Base-by-base conservation (phyloP, 2,113 vertebrate species). In the Crotalus helleri region DNA sequence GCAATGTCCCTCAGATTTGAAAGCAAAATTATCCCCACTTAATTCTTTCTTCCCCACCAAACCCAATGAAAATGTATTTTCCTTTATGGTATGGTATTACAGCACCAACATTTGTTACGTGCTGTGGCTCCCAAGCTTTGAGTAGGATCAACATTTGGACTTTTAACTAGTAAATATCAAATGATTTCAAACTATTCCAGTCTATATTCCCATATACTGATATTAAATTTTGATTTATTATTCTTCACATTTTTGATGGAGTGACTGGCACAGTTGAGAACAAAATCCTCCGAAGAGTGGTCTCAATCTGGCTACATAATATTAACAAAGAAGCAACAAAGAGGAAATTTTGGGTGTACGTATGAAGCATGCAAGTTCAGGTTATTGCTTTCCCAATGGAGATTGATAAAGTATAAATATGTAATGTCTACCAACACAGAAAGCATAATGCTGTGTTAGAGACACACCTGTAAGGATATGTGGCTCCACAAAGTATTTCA, bases 401-500 rank as follows among this genome's bases (percentile, higher is more conserved):
- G 61, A 44, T 91, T 94, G 61, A 33, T 92, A 33, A 94, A 95
- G 1, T 3, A 91, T 87, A 90, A 74, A 0, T 0, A n/a, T 92
- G 58, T 87, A 0, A 92, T 91, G 39, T 5, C 44, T 92, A 93
- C 87, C 69, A 92, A 93, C 91, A 93, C 61, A 24, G n/a, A 92
- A 96, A 94, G 92, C 93, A 61, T 92, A 33, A 69, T 69, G 29
- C 64, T 69, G 90, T 2, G 64, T 92, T 49, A 94, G 74, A 0
- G 90, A 86, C 88, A 94, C 90, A 91, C 19, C 64, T 94, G 93
- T 94, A 89, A 94, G 94, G 94, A 92, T 93, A 33, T 89, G 91
- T 61, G 94, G 95, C 94, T 95, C 86, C 81, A n/a, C 90, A 91
- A 58, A 95, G 1, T 94, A 92, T 89, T 89, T 51, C 49, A 93